Percentiles rank a stretch among this genome's conserved stretches.
phyloP scores from a whole-genome alignment of 2,113 vertebrate species.

The Peucedramus taeniatus region DNA sequence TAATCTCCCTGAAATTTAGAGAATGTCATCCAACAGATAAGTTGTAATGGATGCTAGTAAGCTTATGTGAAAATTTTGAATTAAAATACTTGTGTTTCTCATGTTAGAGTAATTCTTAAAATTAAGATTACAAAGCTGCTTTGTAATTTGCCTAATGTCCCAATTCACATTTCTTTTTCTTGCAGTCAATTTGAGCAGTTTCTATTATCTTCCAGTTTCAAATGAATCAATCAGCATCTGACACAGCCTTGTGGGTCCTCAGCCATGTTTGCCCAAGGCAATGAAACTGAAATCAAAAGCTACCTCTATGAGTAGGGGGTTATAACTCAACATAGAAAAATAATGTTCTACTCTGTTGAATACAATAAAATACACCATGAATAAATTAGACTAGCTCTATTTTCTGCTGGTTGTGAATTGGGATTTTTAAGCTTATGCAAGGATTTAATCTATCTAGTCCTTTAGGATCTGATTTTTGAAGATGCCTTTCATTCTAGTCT shows the following conservation, averaged over 20 bases:
- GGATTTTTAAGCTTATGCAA: conserved; percentile 49
- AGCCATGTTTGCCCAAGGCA: conserved; percentile 71
- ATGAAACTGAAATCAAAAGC: conserved; percentile 74
- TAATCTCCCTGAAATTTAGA: background rate
- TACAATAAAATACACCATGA: conserved; percentile 23
- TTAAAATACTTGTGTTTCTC: conserved; percentile 21
- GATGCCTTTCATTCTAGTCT: conserved; percentile 63
- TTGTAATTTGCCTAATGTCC: conserved; percentile 68
- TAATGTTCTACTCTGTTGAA: conserved; percentile 10
- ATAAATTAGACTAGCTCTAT: conserved; percentile 56
- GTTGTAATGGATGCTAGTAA: background rate
- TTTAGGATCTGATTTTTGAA: conserved; percentile 59
- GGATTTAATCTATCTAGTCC: conserved; percentile 63
- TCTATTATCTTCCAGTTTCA: conserved; percentile 74
- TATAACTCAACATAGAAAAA: conserved; percentile 61
- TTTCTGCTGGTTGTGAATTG: conserved; percentile 51
- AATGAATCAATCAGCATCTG: conserved; percentile 76
- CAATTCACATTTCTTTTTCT: conserved; percentile 66
- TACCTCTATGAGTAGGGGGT: conserved; percentile 46
- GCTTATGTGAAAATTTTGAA: background rate
- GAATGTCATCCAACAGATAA: background rate
- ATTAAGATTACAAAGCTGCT: conserved; percentile 66
- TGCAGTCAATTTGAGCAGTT: conserved; percentile 67
- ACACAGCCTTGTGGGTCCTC: conserved; percentile 69
- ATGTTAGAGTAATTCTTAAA: conserved; percentile 55